These are phyloP conservation scores for Melieria picta DNA, from an alignment of 2,888 invertebrate genomes.

Conservation along the genomic window DNA sequence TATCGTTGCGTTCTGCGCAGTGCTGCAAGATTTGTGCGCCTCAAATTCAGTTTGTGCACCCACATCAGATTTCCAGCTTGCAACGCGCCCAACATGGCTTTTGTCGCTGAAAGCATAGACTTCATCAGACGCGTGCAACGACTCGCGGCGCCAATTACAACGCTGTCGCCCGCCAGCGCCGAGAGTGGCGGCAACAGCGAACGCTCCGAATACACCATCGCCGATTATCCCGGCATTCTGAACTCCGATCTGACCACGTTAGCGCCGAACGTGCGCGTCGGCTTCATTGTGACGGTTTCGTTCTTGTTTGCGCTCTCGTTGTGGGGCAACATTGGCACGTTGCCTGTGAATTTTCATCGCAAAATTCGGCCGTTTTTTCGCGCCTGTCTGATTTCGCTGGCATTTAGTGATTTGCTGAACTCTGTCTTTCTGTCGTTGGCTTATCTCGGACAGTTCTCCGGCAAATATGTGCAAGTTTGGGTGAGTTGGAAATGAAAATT, in stretches of 20 bases:
- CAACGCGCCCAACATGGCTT: background rate
- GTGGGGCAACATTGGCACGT: conserved; percentile 52
- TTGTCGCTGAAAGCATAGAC: background rate
- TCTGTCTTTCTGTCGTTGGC: conserved; percentile 51
- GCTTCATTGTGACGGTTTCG: conserved; percentile 46
- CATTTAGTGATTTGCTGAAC: conserved; percentile 67
- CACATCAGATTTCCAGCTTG: too few relatives aligned
- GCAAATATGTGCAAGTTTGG: conserved; percentile 56
- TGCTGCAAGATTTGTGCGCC: too few relatives aligned
- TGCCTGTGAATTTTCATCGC: conserved; percentile 58
- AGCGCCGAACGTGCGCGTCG: conserved; percentile 36
- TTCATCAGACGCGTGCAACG: background rate
- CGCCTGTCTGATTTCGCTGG: conserved; percentile 67
- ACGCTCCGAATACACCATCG: conserved; percentile 18
- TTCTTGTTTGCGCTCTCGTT: conserved; percentile 48
- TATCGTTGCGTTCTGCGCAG: too few relatives aligned
- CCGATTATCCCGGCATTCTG: conserved; percentile 44
- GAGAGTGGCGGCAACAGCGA: conserved; percentile 1
- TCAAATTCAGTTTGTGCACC: too few relatives aligned
- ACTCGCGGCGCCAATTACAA: too few relatives aligned
- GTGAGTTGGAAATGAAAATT: conserved; percentile 45
- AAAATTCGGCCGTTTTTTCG: conserved; percentile 69
- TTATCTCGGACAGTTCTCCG: conserved; percentile 56
- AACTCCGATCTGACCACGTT: conserved; percentile 48
- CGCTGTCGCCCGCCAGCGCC: background rate